phyloP scores from a whole-genome alignment of 2,797 vertebrate species.

The Falco concolor region DNA sequence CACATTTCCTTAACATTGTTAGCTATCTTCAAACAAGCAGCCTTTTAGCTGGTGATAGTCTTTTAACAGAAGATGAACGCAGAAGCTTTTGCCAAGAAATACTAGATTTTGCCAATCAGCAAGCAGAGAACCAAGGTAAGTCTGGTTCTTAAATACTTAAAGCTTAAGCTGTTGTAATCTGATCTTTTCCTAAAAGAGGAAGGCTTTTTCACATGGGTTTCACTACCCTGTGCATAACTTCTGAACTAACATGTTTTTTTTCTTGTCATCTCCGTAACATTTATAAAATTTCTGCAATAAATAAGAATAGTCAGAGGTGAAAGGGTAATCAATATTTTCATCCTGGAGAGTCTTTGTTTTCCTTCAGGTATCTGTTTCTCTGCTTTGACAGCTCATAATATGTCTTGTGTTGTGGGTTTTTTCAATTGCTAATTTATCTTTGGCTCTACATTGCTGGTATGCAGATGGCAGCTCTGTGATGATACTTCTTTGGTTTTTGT shows the following conservation, averaged over 20 bases:
- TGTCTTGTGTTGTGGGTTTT: background rate
- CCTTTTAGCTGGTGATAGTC: constrained; percentile 87
- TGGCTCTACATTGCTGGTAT: background rate
- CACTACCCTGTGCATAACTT: background rate
- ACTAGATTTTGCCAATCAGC: constrained; percentile 80
- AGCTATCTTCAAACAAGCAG: constrained; percentile 95
- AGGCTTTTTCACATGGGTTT: background rate
- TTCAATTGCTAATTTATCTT: background rate
- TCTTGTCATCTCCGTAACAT: background rate
- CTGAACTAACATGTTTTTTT: background rate
- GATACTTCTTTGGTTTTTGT: background rate
- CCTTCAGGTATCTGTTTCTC: background rate
- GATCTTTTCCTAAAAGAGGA: background rate
- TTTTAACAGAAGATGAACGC: constrained; percentile 84
- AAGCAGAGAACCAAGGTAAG: constrained; percentile 76
- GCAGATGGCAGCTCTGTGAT: background rate
- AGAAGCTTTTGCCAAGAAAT: constrained; percentile 91
- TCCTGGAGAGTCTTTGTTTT: background rate
- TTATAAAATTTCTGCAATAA: background rate
- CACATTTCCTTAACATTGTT: constrained; percentile 74
- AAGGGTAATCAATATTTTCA: background rate
- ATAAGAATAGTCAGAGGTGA: background rate
- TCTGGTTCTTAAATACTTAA: background rate
- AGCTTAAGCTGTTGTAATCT: background rate
- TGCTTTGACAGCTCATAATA: background rate